Evolutionary conservation across 2,888 invertebrate species (phyloP), one percentile per base, ranked within the genome.

Genomic region (Shargacucullia verbasci): DNA sequence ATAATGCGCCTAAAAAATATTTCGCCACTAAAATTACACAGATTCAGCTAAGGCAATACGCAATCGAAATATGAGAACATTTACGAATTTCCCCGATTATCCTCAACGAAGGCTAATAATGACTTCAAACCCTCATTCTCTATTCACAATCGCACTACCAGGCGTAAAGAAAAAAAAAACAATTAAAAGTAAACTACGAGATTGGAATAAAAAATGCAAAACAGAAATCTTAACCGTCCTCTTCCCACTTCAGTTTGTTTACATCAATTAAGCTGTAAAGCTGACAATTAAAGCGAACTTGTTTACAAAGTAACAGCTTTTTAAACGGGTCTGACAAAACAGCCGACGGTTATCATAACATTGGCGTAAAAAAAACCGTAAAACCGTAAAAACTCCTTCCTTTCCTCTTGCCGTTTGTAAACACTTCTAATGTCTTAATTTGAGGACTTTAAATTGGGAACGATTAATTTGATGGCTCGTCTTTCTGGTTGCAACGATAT

Each of bases 351-450:
- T 76, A 73, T 68, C 57, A 70, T 33, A 74, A 75, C 64, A 70
- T 48, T 35, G 53, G 45, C 41, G 45, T 64, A 41, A 50, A 68
- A 63, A 35, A 57, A 54, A 48, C 44, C 64, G 52, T 65, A 61
- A 67, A 61, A 20, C 20, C 20, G 20, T 20, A 59, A 59, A 20
- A 59, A 20, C 43, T 57, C 55, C 56, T 72, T 66, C 62, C 61
- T 66, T 31, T 60, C 31, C 15, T 29, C 33, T 34, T 27, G 34
- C 33, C 34, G 12, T 10, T 52, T 48, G 58, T 66, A 66, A 67
- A 66, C 63, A 63, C 27, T n/a, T 13, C 46, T 43, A 49, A 78
- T 72, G 79, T 74, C 77, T 78, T 76, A 60, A 78, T 78, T 70
- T 59, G 12, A 63, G 50, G 40, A 50, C 37, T 27, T 20, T 65